Evolutionary conservation across 2,797 vertebrate species (phyloP).

Genomic region (Megaceryle alcyon): DNA sequence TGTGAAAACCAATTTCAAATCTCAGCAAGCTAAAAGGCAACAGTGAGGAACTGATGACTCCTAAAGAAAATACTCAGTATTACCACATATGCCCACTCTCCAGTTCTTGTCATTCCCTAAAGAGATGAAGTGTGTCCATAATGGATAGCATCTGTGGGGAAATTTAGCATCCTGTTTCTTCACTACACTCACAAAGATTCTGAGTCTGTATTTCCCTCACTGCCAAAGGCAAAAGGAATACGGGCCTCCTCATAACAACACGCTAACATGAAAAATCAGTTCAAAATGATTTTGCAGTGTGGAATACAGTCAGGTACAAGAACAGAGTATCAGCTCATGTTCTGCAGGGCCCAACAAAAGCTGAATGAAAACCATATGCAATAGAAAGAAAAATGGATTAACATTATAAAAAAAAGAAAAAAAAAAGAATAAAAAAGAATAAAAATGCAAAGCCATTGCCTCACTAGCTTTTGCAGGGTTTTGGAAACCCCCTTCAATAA

Average conservation of each 20-base stretch:
- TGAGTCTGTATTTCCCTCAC: neutral
- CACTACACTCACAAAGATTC: neutral
- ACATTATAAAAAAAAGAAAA: neutral
- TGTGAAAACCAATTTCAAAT: constrained; percentile 47
- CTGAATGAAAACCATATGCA: constrained; percentile 25
- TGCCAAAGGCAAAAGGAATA: constrained; percentile 7
- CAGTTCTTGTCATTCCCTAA: neutral
- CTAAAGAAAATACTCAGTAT: constrained; percentile 7
- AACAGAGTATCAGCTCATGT: neutral
- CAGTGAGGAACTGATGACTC: constrained; percentile 9
- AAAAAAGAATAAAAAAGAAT: no score
- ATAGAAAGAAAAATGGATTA: neutral
- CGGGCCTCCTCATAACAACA: neutral
- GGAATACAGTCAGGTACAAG: neutral
- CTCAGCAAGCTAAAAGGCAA: constrained; percentile 9
- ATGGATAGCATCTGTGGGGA: neutral
- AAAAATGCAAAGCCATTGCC: neutral
- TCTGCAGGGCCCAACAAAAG: neutral
- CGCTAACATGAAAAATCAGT: constrained; percentile 2
- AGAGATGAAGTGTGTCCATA: neutral
- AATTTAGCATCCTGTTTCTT: neutral
- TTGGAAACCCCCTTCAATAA: neutral
- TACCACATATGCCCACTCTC: neutral
- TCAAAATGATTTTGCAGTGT: neutral
- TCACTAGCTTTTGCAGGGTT: neutral